Percentiles rank a stretch among this genome's conserved stretches.
These are phyloP conservation scores for Drosophila pandora DNA, from an alignment of 1,140 invertebrate genomes.

Conservation along the genomic window DNA sequence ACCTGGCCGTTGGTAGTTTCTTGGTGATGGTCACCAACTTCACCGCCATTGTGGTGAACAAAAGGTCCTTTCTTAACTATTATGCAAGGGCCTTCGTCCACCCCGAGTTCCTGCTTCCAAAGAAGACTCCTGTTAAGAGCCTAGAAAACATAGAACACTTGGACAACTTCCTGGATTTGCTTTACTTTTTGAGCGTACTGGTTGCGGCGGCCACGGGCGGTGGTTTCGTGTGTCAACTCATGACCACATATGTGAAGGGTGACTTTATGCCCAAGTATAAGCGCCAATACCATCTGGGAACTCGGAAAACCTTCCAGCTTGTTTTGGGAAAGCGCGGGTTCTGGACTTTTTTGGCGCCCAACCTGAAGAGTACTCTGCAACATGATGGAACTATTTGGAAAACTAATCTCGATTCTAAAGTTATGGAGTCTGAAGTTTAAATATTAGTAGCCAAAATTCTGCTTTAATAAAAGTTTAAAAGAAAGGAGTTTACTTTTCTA, in stretches of 20 bases:
- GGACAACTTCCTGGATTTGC: neutral
- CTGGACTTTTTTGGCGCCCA: slow-evolving; percentile 24
- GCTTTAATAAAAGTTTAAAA: too few species aligned
- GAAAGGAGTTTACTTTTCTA: too few species aligned
- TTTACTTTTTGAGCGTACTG: neutral
- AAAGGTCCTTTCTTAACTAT: slow-evolving; percentile 4
- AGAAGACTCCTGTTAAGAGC: neutral
- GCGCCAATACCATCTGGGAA: neutral
- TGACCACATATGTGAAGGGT: neutral
- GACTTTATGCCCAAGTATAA: neutral
- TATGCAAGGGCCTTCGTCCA: neutral
- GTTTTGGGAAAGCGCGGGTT: slow-evolving; percentile 4
- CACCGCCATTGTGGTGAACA: slow-evolving; percentile 83
- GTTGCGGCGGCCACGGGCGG: neutral
- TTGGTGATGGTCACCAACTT: neutral
- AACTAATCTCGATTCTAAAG: neutral
- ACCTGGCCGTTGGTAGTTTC: neutral
- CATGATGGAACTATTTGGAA: slow-evolving; percentile 29
- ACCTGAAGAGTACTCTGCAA: slow-evolving; percentile 5
- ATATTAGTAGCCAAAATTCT: too few species aligned
- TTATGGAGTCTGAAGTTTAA: neutral
- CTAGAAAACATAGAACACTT: neutral
- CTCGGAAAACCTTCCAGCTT: neutral
- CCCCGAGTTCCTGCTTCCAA: neutral
- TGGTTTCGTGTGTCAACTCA: neutral